Evolutionary conservation across 2,888 invertebrate species (phyloP).

Genomic region (Nephrotoma guestfalica): DNA sequence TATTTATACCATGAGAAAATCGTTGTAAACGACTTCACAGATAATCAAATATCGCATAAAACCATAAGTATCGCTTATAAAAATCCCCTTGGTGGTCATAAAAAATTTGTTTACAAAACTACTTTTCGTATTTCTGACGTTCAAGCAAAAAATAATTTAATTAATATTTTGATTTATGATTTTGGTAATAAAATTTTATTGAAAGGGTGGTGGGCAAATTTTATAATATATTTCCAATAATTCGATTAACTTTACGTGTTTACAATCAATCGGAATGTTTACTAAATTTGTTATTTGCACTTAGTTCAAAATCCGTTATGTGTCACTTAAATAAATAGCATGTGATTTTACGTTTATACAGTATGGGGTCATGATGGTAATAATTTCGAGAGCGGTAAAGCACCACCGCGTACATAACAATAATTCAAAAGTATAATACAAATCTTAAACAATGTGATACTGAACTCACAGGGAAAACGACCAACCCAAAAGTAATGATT

Average conservation of each 20-base stretch:
- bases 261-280: neutral
- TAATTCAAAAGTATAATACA: neutral
- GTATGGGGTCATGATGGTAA: too few relatives aligned
- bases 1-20: neutral
- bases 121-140: neutral
- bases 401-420: neutral
- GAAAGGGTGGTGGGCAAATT: neutral
- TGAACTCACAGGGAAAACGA: neutral
- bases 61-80: neutral
- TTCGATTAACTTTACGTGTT: neutral
- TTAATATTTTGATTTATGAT: neutral
- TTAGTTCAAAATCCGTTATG: neutral
- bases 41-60: neutral
- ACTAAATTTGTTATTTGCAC: neutral
- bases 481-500: neutral
- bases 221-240: neutral
- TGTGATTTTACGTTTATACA: too few relatives aligned
- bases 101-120: neutral
- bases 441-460: neutral
- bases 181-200: neutral
- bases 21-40: neutral
- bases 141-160: neutral
- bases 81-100: neutral
- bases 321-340: neutral
- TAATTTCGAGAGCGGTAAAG: neutral